Conservation (phyloP, 2,797 vertebrate species). For the Masticophis lateralis region DNA sequence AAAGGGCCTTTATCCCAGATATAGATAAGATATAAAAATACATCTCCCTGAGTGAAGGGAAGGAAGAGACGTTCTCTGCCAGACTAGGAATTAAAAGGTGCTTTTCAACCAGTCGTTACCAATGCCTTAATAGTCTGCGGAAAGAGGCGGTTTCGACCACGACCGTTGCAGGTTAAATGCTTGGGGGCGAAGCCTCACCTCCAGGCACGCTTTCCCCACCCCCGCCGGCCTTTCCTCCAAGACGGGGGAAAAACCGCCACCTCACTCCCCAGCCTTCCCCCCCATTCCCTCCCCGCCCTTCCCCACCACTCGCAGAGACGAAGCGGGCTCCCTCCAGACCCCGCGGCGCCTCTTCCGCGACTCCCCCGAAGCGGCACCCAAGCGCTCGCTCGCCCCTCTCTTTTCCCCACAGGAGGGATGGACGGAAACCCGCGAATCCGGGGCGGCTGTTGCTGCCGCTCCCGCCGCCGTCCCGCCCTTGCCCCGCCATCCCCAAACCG, state of each 20-base stretch:
- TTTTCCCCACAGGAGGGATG: background rate
- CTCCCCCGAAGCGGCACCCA: constrained; percentile 3
- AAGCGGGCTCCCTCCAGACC: background rate
- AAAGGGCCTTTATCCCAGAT: background rate
- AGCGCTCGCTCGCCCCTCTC: background rate
- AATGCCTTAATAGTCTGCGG: constrained; percentile 22
- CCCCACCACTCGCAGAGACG: background rate
- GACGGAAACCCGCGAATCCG: background rate
- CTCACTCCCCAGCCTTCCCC: background rate
- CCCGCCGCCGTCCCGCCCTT: constrained; percentile 31
- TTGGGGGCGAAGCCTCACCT: background rate
- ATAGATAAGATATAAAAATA: background rate
- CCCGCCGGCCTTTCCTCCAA: background rate
- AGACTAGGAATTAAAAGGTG: constrained; percentile 62
- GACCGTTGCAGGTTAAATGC: background rate
- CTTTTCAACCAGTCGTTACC: constrained; percentile 70
- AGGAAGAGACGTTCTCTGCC: constrained; percentile 32
- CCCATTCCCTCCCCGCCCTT: background rate
- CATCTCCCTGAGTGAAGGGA: background rate
- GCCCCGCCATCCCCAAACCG: constrained; percentile 25
- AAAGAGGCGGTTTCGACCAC: background rate
- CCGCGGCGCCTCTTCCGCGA: background rate
- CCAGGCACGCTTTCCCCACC: background rate
- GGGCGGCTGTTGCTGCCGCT: background rate
- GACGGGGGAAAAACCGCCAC: background rate